Conservation (phyloP, 2,113 vertebrate species). For the Macquaria australasica region DNA sequence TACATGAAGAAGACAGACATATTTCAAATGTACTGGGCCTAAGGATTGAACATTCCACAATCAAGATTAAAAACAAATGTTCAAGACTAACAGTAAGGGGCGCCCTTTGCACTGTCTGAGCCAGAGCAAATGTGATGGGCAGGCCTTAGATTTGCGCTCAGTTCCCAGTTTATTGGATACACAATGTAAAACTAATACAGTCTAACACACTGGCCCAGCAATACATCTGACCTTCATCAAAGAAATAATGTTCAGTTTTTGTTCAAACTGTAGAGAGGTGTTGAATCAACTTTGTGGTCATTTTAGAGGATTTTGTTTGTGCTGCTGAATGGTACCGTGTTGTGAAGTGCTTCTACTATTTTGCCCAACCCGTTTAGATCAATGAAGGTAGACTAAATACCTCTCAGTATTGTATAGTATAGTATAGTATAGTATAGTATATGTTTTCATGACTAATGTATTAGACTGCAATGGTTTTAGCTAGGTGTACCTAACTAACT, state of each 20-base stretch:
- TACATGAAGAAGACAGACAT: not conserved
- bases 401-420: not conserved
- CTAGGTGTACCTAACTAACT: not conserved
- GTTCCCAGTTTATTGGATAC: not conserved
- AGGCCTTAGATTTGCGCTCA: not conserved
- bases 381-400: not conserved
- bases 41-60: not conserved
- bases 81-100: conserved; percentile 1
- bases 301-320: not conserved
- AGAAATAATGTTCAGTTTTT: not conserved
- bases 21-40: not conserved
- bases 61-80: not conserved
- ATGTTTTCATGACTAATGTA: not conserved
- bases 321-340: not conserved
- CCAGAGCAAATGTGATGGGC: not conserved
- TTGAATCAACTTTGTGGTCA: not conserved
- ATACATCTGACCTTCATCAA: not conserved
- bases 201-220: not conserved
- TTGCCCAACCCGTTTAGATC: not conserved
- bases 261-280: not conserved
- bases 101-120: not conserved
- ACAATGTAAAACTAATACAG: not conserved
- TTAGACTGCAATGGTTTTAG: not conserved
- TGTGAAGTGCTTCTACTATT: not conserved
- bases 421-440: too few species aligned